Evolutionary conservation across 2,113 vertebrate species (phyloP).

Genomic region (Dasypus novemcinctus): DNA sequence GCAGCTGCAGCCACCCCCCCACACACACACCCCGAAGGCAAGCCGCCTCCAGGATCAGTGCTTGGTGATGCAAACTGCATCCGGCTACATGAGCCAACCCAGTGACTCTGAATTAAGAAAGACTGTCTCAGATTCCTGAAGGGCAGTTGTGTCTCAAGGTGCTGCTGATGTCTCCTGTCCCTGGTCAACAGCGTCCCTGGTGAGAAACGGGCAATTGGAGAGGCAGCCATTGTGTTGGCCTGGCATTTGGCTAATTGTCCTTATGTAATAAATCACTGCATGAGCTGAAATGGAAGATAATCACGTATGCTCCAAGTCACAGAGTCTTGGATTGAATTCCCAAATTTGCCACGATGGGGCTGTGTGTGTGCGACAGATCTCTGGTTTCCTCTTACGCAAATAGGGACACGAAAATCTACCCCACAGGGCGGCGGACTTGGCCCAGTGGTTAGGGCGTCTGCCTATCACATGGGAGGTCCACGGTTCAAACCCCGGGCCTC

Average conservation of each 20-base stretch:
- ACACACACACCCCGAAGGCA: too few relatives aligned
- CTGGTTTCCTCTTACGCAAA: background rate
- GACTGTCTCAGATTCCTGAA: background rate
- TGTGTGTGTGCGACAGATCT: background rate
- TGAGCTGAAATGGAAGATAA: background rate
- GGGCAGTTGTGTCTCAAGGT: background rate
- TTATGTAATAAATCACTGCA: fast-evolving
- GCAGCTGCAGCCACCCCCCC: fast-evolving
- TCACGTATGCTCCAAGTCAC: background rate
- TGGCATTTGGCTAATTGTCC: background rate
- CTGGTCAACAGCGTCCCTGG: background rate
- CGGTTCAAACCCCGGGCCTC: too few relatives aligned
- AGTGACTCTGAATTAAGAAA: background rate
- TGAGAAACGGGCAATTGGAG: background rate
- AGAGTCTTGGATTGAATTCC: background rate
- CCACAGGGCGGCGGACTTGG: too few relatives aligned
- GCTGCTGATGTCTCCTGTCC: background rate
- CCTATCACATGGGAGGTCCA: too few relatives aligned
- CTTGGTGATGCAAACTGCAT: background rate
- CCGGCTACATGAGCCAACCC: background rate
- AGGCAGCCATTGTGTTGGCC: fast-evolving
- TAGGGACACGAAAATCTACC: background rate
- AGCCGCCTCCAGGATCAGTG: background rate
- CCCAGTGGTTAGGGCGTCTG: too few relatives aligned
- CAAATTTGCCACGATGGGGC: background rate